These are phyloP conservation scores for Terebella lapidaria DNA, from an alignment of 2,888 invertebrate genomes.

Conservation along the genomic window DNA sequence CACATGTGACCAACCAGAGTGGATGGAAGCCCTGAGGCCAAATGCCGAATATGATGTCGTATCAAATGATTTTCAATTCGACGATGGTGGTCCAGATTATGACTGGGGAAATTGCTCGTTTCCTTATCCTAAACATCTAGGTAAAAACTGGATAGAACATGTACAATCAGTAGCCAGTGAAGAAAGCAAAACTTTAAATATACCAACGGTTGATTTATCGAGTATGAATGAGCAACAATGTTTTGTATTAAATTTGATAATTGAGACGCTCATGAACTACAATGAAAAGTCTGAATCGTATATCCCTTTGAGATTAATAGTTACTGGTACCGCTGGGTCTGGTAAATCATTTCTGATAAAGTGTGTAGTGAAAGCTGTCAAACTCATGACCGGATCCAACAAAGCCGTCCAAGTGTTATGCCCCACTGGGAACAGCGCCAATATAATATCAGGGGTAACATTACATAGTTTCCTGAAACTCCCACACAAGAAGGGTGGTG, in stretches of 20 bases:
- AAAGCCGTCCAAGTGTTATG: background rate
- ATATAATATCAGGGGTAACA: no score
- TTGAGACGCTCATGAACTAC: background rate
- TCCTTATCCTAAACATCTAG: constrained; percentile 16
- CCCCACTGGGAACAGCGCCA: constrained; percentile 3
- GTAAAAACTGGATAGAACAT: constrained; percentile 13
- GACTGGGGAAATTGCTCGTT: constrained; percentile 11
- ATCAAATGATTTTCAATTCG: constrained; percentile 16
- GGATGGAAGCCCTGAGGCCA: constrained; percentile 23
- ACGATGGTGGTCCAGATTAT: constrained; percentile 27
- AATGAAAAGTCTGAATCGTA: background rate
- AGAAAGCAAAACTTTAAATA: constrained; percentile 1
- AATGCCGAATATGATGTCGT: background rate
- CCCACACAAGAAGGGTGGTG: background rate
- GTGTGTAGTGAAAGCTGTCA: constrained; percentile 2
- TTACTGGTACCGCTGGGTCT: background rate
- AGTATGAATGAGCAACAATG: constrained; percentile 20
- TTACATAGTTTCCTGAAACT: constrained; percentile 7
- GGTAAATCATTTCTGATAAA: constrained; percentile 1
- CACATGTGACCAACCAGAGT: constrained; percentile 17
- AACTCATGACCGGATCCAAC: background rate
- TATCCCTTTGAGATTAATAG: background rate
- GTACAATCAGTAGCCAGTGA: background rate
- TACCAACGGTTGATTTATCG: constrained; percentile 18
- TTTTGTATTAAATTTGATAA: background rate